Conservation (phyloP, 2,888 invertebrate species). For the Nemotelus nigrinus region DNA sequence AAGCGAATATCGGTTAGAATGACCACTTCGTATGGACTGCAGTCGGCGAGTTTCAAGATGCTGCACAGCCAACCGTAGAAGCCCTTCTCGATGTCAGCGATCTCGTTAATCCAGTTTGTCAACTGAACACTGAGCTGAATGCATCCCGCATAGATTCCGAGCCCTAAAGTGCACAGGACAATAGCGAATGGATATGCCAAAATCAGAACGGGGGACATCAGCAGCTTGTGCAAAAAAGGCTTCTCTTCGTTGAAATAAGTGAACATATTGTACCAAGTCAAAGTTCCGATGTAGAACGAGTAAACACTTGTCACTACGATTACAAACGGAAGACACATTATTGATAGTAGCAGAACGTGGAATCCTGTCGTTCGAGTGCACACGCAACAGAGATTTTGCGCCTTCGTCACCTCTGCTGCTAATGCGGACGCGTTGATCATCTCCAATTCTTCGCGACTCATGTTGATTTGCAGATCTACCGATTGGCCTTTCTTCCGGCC, state of each 20-base stretch:
- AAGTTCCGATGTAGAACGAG: conserved; percentile 78
- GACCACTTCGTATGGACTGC: conserved; percentile 79
- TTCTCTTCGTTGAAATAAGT: conserved; percentile 75
- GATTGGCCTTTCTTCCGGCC: conserved; percentile 78
- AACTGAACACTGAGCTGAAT: conserved; percentile 76
- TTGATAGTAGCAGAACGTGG: conserved; percentile 73
- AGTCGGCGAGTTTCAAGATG: conserved; percentile 73
- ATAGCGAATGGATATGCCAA: conserved; percentile 77
- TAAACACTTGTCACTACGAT: conserved; percentile 72
- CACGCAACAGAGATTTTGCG: conserved; percentile 67
- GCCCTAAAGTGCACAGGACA: conserved; percentile 71
- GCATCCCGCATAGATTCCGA: conserved; percentile 75
- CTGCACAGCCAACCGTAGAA: conserved; percentile 82
- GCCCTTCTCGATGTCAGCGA: conserved; percentile 80
- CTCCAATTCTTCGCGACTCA: conserved; percentile 76
- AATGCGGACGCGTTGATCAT: conserved; percentile 71
- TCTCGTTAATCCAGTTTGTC: conserved; percentile 75
- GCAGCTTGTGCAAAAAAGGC: conserved; percentile 70
- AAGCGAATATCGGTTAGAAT: conserved; percentile 69
- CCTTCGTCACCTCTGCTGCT: conserved; percentile 70
- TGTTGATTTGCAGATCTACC: conserved; percentile 77
- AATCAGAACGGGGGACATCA: conserved; percentile 75
- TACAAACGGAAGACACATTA: conserved; percentile 75
- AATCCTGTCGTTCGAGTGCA: conserved; percentile 71
- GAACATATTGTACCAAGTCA: conserved; percentile 82